Base-by-base conservation (phyloP, 2,113 vertebrate species). In the Diphyllodes magnificus region DNA sequence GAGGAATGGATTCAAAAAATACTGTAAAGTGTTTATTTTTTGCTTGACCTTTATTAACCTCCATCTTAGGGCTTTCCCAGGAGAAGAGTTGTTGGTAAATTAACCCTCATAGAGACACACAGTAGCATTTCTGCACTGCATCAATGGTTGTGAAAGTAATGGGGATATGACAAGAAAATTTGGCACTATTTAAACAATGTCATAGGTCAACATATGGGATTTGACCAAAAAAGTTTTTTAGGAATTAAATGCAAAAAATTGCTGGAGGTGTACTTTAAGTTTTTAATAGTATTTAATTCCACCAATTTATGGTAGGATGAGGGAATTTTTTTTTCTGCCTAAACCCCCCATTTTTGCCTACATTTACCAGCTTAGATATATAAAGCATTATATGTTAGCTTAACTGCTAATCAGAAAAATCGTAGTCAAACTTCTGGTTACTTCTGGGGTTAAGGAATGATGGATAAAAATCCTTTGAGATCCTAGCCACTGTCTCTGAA, bases 11-110 rank as follows among this genome's bases (percentile, higher is more conserved):
- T 99, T 98, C 88, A 97, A 98, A 99, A 99, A 98, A 98, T 99
- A 99, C 98, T 98, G 98, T 98, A 99, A 99, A 99, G 99, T 99
- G 98, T 99, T 99, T 99, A 99, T 99, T 99, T 99, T 99, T 98
- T 98, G 96, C 97, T 95, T 98, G 98, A 99, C 99, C 99, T 99
- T 99, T 99, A 99, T 99, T 99, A 99, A 99, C 99, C 99, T 98
- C 98, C 98, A 98, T 98, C 98, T 98, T 98, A 97, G 97, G 97
- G 86, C 97, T 98, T 98, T 98, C 98, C 98, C 98, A 97, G 86
- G 98, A 98, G 99, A 98, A 98, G 98, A 97, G 96, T 97, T 96
- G 96, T 97, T 97, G 98, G 97, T 98, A 98, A 98, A 98, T 99
- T 98, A 98, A 98, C 98, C 98, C 98, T 98, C 90, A 82, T 97